A percentile compares a stretch with the other conserved stretches of the same genome.
Conservation (phyloP, 2,113 vertebrate species). For the Regulus satrapa region DNA sequence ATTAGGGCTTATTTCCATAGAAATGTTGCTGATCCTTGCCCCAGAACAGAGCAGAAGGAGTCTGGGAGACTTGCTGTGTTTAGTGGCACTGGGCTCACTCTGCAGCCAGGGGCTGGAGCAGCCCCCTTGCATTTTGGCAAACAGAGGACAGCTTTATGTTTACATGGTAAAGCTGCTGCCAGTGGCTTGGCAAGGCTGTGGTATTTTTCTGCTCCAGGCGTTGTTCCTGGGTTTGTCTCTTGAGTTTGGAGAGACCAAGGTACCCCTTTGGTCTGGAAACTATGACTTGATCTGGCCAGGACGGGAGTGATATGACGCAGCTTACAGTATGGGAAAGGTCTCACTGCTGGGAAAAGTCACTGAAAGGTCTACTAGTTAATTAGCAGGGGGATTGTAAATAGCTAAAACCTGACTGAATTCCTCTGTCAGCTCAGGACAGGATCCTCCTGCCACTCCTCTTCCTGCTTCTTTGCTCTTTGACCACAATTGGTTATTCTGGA, state of each 20-base stretch:
- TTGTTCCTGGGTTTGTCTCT: background rate
- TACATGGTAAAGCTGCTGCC: background rate
- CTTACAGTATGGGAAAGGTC: background rate
- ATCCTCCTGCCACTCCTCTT: slow-evolving; percentile 28
- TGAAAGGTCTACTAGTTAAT: background rate
- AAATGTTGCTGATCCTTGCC: slow-evolving; percentile 41
- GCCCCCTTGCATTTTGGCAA: background rate
- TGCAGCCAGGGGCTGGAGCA: background rate
- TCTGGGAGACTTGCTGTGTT: background rate
- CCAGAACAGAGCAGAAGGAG: background rate
- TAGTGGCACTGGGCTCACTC: background rate
- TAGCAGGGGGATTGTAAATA: background rate
- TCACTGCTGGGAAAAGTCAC: slow-evolving; percentile 28
- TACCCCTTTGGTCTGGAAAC: background rate
- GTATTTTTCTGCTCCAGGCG: background rate
- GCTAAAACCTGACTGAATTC: slow-evolving; percentile 42
- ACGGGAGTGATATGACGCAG: background rate
- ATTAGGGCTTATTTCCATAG: slow-evolving; percentile 16
- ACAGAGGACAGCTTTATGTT: background rate
- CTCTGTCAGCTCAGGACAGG: slow-evolving; percentile 1
- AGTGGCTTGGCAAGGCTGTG: background rate
- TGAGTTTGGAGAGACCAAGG: background rate
- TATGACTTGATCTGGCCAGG: background rate
- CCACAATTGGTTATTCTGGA: background rate
- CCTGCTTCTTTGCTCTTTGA: background rate